phyloP scores from a whole-genome alignment of 2,888 invertebrate genomes.

The Allacma fusca region DNA sequence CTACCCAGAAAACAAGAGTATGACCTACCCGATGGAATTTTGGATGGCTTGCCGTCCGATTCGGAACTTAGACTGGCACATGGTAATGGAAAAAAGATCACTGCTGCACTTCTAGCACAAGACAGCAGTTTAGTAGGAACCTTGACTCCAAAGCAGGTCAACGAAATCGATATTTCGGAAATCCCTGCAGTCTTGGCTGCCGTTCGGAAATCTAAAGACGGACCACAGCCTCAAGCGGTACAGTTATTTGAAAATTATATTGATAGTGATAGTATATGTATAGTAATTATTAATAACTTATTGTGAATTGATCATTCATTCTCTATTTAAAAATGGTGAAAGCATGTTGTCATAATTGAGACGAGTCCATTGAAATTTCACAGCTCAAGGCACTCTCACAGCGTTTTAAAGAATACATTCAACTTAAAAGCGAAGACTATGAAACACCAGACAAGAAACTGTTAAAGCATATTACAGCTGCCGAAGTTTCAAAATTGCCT shows the following conservation, averaged over 20 bases:
- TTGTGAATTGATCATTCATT: too few relatives aligned
- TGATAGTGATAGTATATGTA: background rate
- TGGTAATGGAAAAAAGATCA: conserved; percentile 47
- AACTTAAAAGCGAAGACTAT: conserved; percentile 55
- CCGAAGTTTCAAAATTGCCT: conserved; percentile 57
- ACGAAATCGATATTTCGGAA: conserved; percentile 53
- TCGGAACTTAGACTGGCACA: conserved; percentile 54
- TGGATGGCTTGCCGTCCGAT: conserved; percentile 57
- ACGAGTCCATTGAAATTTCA: too few relatives aligned
- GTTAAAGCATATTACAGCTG: conserved; percentile 56
- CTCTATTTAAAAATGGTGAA: too few relatives aligned
- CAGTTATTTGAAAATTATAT: background rate
- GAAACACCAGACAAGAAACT: conserved; percentile 57
- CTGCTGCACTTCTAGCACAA: conserved; percentile 48
- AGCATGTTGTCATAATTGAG: too few relatives aligned
- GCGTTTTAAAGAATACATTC: conserved; percentile 57
- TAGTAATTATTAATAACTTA: too few relatives aligned
- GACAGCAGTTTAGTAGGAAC: conserved; percentile 56
- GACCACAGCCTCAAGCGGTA: conserved; percentile 58
- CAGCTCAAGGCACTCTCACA: conserved; percentile 55
- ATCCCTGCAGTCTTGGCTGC: conserved; percentile 56
- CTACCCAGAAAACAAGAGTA: conserved; percentile 45
- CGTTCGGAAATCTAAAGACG: conserved; percentile 56
- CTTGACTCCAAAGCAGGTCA: conserved; percentile 54
- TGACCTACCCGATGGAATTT: conserved; percentile 30